Evolutionary conservation across 2,113 vertebrate species (phyloP), one percentile per base, ranked within the genome.

Genomic region (Galemys pyrenaicus): DNA sequence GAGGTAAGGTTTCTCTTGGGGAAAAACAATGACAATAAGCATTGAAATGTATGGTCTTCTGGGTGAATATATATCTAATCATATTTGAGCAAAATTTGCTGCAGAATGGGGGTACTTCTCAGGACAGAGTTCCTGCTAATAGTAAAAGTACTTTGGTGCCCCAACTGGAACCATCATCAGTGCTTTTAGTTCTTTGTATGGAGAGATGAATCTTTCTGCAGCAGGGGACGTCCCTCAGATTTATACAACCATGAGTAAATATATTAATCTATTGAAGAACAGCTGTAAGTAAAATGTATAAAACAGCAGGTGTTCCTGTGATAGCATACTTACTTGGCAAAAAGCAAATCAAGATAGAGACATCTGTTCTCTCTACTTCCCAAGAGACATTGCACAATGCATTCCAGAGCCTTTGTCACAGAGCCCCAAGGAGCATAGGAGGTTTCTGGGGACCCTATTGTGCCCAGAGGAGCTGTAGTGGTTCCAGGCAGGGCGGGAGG

Each of bases 371-470:
- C 17, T 83, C 3, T 26, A 0, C n/a, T 26, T 51, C 81, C 60
- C n/a, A 13, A 58, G n/a, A 22, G n/a, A 39, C 0, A 10, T 20
- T 37, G 6, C 35, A n/a, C 9, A 41, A 9, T 6, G 17, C 0
- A 0, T 41, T 49, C 58, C 11, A 30, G 41, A 35, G 44, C 28
- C 54, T 90, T 77, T 12, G 39, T 54, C 39, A 20, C 0, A 28
- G n/a, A 60, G 51, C 15, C 41, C 19, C 13, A 8, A 0, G 10
- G 39, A 30, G 22, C 39, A 75, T 30, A 74, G 41, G 30, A 26
- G 12, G 13, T 30, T n/a, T n/a, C 1, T 32, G 28, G 54, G 70
- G 35, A 28, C 10, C 30, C 19, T 15, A 6, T 30, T 37, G 32
- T 71, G 11, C 32, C 44, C 56, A 65, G 83, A 87, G 77, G 16